A percentile compares a stretch with the other conserved stretches of the same genome.
phyloP scores from a whole-genome alignment of 2,797 vertebrate species.

The Chanos chanos region DNA sequence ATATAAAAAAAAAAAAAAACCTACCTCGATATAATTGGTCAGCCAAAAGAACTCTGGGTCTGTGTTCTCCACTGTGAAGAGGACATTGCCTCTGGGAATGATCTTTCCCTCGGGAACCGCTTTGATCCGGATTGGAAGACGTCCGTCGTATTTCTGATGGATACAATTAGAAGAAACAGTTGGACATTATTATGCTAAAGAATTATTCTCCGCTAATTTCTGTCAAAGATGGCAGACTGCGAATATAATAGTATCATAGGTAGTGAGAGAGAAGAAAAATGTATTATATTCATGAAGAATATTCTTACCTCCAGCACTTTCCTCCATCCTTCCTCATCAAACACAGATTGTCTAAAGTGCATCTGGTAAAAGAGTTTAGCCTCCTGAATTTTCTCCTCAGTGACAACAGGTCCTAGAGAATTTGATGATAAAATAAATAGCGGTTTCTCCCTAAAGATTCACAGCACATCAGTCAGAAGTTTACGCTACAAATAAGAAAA shows the following conservation, averaged over 20 bases:
- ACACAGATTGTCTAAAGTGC: constrained; percentile 72
- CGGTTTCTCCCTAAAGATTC: too few relatives aligned
- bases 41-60: constrained; percentile 76
- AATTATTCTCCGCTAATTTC: background rate
- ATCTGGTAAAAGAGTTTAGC: constrained; percentile 74
- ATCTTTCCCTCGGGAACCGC: constrained; percentile 72
- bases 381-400: constrained; percentile 76
- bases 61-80: constrained; percentile 79
- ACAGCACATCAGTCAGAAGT: background rate
- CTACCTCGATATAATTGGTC: constrained; percentile 75
- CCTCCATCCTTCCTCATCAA: constrained; percentile 75
- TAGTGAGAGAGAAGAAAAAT: background rate
- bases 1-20: constrained; percentile 6
- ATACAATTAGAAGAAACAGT: constrained; percentile 17
- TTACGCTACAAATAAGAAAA: too few relatives aligned
- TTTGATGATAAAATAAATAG: background rate
- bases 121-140: constrained; percentile 74
- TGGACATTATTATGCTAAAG: constrained; percentile 12
- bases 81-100: constrained; percentile 72
- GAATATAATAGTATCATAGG: background rate
- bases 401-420: constrained; percentile 65
- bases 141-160: constrained; percentile 70
- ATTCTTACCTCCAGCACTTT: constrained; percentile 66
- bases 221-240: background rate
- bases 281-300: background rate